Base-by-base conservation (phyloP, 1,140 invertebrate genomes). In the Lepeophtheirus salmonis region DNA sequence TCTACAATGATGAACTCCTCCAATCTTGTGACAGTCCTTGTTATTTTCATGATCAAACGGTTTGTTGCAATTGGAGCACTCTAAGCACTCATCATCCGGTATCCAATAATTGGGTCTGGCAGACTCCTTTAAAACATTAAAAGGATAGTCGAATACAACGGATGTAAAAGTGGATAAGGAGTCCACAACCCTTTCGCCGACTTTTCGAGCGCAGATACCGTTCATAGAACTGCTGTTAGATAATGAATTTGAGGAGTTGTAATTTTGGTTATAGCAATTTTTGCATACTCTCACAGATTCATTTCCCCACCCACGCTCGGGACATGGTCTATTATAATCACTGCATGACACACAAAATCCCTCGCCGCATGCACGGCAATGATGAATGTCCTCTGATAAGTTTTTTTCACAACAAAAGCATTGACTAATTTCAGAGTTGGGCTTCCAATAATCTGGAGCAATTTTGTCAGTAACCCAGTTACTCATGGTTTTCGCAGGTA, bases 41-140 rank as follows among this genome's bases (percentile, higher is more conserved):
- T 6, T 10, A n/a, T 6, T 10, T 41, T 41, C 30, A 10, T 6
- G 6, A 1, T 74, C 76, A 68, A 84, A 83, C 13, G 70, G 65
- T 13, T 67, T 66, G 1, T 78, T 67, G 68, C 85, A 89, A 1
- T 83, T 75, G 59, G 69, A 73, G 68, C 85, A 89, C 24, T 72
- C 69, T 2, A 70, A 75, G 14, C 83, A 76, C 65, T 83, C 76
- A 1, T 76, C 75, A 70, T 89, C 84, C 0, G 84, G 82, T 24
- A 82, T 76, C 85, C 85, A 89, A 68, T 89, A 89, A 1, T 76
- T 72, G 2, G 85, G 84, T 49, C 83, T 72, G n/a, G 80, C 83
- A 1, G 78, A 77, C 64, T 86, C 83, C 69, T 87, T 87, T 20
- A 87, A 79, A 17, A 84, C 30, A 21, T 21, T 50, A 12, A 57